Evolutionary conservation across 2,797 vertebrate genomes (phyloP), one percentile per base, ranked within the genome.

Genomic region (Dicrostonyx torquatus): DNA sequence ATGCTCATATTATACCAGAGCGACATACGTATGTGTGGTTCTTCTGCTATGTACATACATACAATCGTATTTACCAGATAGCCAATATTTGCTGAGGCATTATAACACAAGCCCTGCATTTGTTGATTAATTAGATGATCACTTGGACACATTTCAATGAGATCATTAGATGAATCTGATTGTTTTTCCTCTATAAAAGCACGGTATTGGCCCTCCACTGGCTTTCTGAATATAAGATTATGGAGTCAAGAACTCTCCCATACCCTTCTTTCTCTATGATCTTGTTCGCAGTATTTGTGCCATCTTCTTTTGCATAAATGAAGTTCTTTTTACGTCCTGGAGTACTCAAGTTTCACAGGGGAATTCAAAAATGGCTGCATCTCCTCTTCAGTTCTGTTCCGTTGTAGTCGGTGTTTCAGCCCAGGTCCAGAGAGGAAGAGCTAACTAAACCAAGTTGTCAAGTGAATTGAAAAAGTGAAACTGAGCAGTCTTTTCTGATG

Each of bases 91-190:
- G 17, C 58, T 92, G 17, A 37, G 26, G 15, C 48, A 68, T 79
- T 89, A 45, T 48, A 58, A 20, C 17, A 70, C 20, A 31, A 85
- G 43, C 7, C 66, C 18, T 37, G 4, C 31, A 50, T 93, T 94
- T 94, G 90, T 68, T 95, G 48, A 91, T 77, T 62, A 62, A 94
- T 73, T 66, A 88, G 73, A 34, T 82, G 84, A 58, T 68, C 73
- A 24, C 90, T 91, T 89, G 50, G 85, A 75, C 31, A 58, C 18
- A 79, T 76, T 84, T 85, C 31, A 91, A 77, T 85, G 85, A 76
- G 40, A 84, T 45, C 14, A 24, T 72, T 53, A 75, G 58, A 82
- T 73, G 58, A 84, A 6, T 66, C 18, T 64, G 29, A 45, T 73
- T 1, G 4, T 48, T 24, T 18, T 95, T 88, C 66, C 60, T 93